A percentile compares a stretch with the other conserved stretches of the same genome.
phyloP scores from a whole-genome alignment of 2,797 vertebrate genomes.

The Pantherophis alleghaniensis region DNA sequence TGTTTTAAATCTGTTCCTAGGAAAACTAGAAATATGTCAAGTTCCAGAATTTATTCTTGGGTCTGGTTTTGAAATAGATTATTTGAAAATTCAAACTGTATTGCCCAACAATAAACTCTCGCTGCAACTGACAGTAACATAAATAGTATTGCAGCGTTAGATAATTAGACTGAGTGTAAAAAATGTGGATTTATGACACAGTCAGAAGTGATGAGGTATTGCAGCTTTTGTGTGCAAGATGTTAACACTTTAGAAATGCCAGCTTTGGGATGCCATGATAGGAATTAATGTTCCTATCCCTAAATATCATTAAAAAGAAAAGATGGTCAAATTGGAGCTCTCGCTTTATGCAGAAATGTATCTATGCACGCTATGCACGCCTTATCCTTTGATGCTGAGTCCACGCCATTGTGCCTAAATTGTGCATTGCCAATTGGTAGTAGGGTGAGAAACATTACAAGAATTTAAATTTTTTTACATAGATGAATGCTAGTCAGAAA shows the following conservation, averaged over 20 bases:
- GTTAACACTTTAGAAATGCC: constrained; percentile 28
- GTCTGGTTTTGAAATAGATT: constrained; percentile 8
- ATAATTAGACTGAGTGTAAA: background rate
- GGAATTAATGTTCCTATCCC: background rate
- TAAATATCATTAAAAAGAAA: background rate
- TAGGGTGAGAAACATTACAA: background rate
- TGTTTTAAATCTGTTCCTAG: background rate
- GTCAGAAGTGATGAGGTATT: background rate
- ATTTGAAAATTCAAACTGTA: background rate
- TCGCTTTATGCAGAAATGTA: background rate
- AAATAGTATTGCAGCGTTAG: background rate
- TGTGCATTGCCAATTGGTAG: background rate
- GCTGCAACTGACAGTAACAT: background rate
- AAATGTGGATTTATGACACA: constrained; percentile 8
- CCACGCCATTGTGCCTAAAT: background rate
- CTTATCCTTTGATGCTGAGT: background rate
- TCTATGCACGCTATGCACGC: background rate
- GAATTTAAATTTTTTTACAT: background rate
- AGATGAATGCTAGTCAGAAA: background rate
- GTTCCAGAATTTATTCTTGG: constrained; percentile 8
- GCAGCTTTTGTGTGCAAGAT: constrained; percentile 12
- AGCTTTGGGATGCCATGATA: background rate
- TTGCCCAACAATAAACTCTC: constrained; percentile 4
- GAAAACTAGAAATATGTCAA: background rate
- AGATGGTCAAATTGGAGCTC: background rate